phyloP scores from a whole-genome alignment of 2,888 invertebrate species.

The Actias luna region DNA sequence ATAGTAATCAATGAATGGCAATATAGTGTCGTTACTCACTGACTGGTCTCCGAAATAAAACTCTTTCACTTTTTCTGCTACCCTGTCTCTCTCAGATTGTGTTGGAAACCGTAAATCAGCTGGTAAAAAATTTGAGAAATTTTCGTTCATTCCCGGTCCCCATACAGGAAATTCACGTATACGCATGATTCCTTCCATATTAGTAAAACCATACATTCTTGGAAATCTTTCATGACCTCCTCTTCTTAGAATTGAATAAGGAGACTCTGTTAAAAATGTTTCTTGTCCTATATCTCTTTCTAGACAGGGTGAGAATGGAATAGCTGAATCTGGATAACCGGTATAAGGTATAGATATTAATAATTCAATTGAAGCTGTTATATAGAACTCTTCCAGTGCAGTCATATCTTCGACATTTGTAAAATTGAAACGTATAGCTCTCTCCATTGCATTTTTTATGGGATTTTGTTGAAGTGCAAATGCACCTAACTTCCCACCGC shows the following conservation, averaged over 20 bases:
- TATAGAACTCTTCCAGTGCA: conserved; percentile 49
- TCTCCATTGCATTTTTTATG: conserved; percentile 38
- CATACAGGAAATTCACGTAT: conserved; percentile 28
- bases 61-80: conserved; percentile 28
- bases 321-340: conserved; percentile 11
- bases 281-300: conserved; percentile 32
- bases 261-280: conserved; percentile 36
- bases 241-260: conserved; percentile 31
- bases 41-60: conserved; percentile 38
- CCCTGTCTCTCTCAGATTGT: conserved; percentile 26
- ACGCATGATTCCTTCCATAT: conserved; percentile 44
- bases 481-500: conserved; percentile 36
- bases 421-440: conserved; percentile 36
- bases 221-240: conserved; percentile 31
- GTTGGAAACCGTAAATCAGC: conserved; percentile 27
- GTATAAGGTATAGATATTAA: conserved; percentile 15
- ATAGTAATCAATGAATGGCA: conserved; percentile 31
- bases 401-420: conserved; percentile 35
- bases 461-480: conserved; percentile 46
- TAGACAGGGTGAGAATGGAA: conserved; percentile 34
- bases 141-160: conserved; percentile 34
- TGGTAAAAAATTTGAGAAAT: conserved; percentile 40
- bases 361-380: conserved; percentile 25
- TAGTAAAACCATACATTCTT: conserved; percentile 40
- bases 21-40: conserved; percentile 22